Evolutionary conservation across 2,888 invertebrate species (phyloP).

Genomic region (Gibbula magus): DNA sequence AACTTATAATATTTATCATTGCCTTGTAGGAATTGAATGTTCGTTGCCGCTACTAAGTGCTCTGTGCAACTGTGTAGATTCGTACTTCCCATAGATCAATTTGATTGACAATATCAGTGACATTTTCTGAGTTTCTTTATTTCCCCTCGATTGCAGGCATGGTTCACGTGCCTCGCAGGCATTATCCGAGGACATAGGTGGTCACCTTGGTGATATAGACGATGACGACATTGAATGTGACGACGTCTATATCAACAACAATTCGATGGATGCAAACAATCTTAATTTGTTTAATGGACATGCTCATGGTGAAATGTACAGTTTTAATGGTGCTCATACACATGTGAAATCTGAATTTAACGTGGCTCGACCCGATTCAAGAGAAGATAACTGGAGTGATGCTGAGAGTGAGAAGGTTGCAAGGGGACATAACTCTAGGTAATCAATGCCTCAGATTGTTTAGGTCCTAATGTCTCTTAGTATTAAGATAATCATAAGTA

Average conservation of each 20-base stretch:
- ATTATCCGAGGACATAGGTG: conserved; percentile 31
- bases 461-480: too few relatives aligned
- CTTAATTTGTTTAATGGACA: not conserved
- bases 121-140: not conserved
- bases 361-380: not conserved
- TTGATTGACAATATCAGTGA: too few relatives aligned
- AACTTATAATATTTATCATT: too few relatives aligned
- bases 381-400: conserved; percentile 27
- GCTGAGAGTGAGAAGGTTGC: conserved; percentile 33
- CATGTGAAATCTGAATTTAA: conserved; percentile 7
- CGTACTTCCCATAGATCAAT: not conserved
- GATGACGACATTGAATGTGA: conserved; percentile 60
- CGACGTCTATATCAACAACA: not conserved
- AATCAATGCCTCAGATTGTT: not conserved
- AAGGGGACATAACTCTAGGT: conserved; percentile 30
- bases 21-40: too few relatives aligned
- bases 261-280: not conserved
- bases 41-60: too few relatives aligned
- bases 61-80: too few relatives aligned
- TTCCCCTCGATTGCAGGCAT: not conserved
- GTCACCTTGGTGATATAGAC: conserved; percentile 30
- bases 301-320: not conserved
- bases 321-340: not conserved
- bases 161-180: conserved; percentile 27
- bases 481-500: too few relatives aligned